phyloP scores from a whole-genome alignment of 2,888 invertebrate genomes.

The Rhingia rostrata region DNA sequence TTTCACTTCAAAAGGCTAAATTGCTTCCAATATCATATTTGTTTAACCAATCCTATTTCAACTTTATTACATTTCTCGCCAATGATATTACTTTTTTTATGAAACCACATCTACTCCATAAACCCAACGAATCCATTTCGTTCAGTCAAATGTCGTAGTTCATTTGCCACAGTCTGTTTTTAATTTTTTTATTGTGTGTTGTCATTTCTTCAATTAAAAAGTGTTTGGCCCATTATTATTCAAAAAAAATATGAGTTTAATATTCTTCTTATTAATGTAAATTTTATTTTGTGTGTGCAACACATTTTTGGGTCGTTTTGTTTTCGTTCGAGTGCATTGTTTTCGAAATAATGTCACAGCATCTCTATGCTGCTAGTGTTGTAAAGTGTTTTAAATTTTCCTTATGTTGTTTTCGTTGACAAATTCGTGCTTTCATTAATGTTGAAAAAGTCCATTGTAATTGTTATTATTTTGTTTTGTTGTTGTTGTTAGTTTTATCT shows the following conservation, averaged over 20 bases:
- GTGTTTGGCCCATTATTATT: slow-evolving; percentile 61
- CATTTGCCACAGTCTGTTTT: slow-evolving; percentile 71
- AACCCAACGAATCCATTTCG: slow-evolving; percentile 58
- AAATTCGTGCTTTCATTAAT: slow-evolving; percentile 37
- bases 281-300: slow-evolving; percentile 31
- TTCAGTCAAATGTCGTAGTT: slow-evolving; percentile 65
- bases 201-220: slow-evolving; percentile 73
- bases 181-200: slow-evolving; percentile 69
- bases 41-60: too few relatives aligned
- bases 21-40: too few relatives aligned
- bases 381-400: slow-evolving; percentile 47
- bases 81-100: too few relatives aligned
- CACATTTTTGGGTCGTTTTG: slow-evolving; percentile 8
- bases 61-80: too few relatives aligned
- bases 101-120: neutral
- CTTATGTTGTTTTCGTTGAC: slow-evolving; percentile 20
- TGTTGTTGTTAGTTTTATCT: neutral
- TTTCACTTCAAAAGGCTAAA: too few relatives aligned
- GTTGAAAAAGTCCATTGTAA: neutral
- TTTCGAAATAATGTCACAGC: slow-evolving; percentile 27
- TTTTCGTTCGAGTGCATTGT: slow-evolving; percentile 7
- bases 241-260: slow-evolving; percentile 45
- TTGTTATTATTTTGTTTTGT: neutral
- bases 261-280: slow-evolving; percentile 33
- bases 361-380: slow-evolving; percentile 16